A percentile compares a stretch with the other conserved stretches of the same genome.
phyloP scores from a whole-genome alignment of 2,888 invertebrate genomes.

The Hymenopus coronatus region DNA sequence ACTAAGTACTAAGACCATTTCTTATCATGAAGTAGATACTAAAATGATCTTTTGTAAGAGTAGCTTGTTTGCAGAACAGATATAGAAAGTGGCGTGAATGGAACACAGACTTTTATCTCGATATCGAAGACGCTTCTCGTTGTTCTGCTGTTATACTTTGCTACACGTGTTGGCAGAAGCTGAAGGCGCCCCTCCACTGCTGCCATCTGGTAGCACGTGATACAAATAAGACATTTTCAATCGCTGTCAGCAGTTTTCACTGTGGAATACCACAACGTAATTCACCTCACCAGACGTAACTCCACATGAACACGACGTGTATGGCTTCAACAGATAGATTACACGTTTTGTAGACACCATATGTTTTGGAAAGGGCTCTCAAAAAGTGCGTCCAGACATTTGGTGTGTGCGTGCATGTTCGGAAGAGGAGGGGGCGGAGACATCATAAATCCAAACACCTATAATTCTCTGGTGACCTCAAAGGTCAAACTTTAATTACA shows the following conservation, averaged over 20 bases:
- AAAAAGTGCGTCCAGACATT: not conserved
- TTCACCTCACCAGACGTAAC: too few species aligned
- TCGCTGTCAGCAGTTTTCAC: not conserved
- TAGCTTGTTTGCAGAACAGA: too few species aligned
- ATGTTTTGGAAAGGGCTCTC: not conserved
- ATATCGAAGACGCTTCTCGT: too few species aligned
- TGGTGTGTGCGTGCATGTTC: not conserved
- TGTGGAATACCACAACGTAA: too few species aligned
- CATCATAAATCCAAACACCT: conserved; percentile 18
- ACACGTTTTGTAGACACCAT: not conserved
- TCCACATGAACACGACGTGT: too few species aligned
- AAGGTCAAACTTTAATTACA: conserved; percentile 19
- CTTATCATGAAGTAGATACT: too few species aligned
- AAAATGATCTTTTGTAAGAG: too few species aligned
- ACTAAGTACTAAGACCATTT: too few species aligned
- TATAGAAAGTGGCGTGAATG: too few species aligned
- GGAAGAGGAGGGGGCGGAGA: not conserved
- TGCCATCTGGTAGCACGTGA: not conserved
- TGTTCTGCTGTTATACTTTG: not conserved
- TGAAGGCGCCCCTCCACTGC: not conserved
- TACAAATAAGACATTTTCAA: not conserved
- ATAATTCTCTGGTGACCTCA: conserved; percentile 13
- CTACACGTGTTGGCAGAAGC: too few species aligned
- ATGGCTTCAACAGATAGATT: not conserved
- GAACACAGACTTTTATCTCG: too few species aligned